A percentile compares a stretch with the other conserved stretches of the same genome.
Evolutionary conservation across 1,140 invertebrate species (phyloP).

Genomic region (Drosophila eugracilis): DNA sequence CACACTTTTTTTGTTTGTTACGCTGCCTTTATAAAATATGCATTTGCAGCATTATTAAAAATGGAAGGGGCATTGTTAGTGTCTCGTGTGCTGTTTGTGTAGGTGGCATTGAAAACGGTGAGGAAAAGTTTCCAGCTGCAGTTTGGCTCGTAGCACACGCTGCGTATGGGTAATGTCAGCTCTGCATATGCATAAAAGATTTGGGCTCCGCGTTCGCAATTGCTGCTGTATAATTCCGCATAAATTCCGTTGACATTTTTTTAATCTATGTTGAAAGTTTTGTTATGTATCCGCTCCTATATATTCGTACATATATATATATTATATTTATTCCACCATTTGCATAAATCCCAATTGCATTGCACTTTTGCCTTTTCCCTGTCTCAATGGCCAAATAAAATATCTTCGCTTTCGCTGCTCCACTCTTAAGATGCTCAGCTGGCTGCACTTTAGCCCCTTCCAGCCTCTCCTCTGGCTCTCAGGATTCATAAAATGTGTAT

Average conservation of each 20-base stretch:
- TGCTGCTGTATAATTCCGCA: conserved; percentile 72
- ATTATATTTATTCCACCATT: conserved; percentile 74
- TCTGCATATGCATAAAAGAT: conserved; percentile 78
- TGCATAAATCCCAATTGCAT: conserved; percentile 82
- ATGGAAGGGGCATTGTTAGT: conserved; percentile 52
- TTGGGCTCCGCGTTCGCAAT: conserved; percentile 26
- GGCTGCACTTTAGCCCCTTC: conserved; percentile 65
- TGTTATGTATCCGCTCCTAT: not conserved
- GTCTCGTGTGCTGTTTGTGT: conserved; percentile 13
- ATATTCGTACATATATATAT: no score
- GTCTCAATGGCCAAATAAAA: conserved; percentile 83
- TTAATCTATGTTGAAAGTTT: conserved; percentile 80
- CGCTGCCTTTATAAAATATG: conserved; percentile 74
- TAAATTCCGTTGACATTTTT: conserved; percentile 78
- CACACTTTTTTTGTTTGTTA: conserved; percentile 33
- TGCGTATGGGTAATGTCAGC: conserved; percentile 73
- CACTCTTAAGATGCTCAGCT: conserved; percentile 56
- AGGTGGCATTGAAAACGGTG: conserved; percentile 62
- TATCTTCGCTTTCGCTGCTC: conserved; percentile 47
- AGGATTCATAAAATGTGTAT: conserved; percentile 82
- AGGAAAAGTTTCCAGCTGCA: conserved; percentile 47
- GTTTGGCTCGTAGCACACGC: conserved; percentile 31
- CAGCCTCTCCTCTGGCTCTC: conserved; percentile 42
- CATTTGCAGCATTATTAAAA: conserved; percentile 77
- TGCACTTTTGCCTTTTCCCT: conserved; percentile 75